Conservation (phyloP, 2,888 invertebrate species). For the Melanchra persicariae region DNA sequence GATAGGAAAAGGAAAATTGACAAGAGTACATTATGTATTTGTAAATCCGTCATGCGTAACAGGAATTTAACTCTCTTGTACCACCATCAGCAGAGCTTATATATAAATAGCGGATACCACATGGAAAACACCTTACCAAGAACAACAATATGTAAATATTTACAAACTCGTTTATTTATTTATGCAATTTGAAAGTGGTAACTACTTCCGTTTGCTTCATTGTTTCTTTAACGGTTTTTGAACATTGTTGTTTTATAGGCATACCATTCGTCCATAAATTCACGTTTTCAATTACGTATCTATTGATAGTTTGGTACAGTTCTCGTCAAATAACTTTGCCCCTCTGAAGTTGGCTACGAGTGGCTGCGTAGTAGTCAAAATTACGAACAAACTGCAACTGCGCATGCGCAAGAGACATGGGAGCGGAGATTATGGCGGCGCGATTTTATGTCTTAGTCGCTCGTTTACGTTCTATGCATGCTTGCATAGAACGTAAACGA, state of each 20-base stretch:
- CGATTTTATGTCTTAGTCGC: no score
- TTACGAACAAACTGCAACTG: no score
- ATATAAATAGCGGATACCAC: conserved; percentile 4
- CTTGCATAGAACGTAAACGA: no score
- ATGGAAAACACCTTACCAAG: conserved; percentile 34
- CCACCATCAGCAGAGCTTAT: neutral
- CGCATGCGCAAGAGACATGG: no score
- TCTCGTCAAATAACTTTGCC: no score
- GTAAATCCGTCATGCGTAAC: neutral
- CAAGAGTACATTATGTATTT: neutral
- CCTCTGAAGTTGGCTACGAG: no score
- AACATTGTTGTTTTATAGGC: conserved; percentile 15
- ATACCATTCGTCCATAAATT: neutral
- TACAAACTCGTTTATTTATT: conserved; percentile 44
- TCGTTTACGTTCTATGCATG: no score
- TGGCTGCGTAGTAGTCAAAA: no score
- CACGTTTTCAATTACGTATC: conserved; percentile 16
- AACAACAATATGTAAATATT: conserved; percentile 39
- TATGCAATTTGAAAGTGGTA: conserved; percentile 50
- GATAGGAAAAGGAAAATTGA: neutral
- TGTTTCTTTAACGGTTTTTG: conserved; percentile 25
- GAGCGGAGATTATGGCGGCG: no score
- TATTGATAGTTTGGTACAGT: conserved; percentile 5
- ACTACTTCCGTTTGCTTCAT: conserved; percentile 48
- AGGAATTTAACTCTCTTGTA: neutral